A percentile compares a stretch with the other conserved stretches of the same genome.
phyloP scores from a whole-genome alignment of 2,888 invertebrate genomes.

The Sycophila texana region DNA sequence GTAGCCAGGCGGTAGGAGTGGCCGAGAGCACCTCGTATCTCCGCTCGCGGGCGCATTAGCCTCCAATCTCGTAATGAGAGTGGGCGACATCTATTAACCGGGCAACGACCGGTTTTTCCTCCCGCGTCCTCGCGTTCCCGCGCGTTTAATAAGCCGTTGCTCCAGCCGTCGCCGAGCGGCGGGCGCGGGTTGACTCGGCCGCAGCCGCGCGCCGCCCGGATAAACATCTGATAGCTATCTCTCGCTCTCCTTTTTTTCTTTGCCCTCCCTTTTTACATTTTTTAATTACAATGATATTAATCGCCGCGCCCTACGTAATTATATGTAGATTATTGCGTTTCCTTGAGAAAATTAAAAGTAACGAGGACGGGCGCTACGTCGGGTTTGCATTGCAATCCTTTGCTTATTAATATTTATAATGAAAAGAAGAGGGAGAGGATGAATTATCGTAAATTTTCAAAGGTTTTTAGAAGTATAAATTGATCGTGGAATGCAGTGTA shows the following conservation, averaged over 20 bases:
- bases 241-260: slow-evolving; percentile 12
- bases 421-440: too few species aligned
- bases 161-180: slow-evolving; percentile 21
- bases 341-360: slow-evolving; percentile 41
- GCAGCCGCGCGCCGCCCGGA: slow-evolving; percentile 16
- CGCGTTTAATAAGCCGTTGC: slow-evolving; percentile 32
- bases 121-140: not conserved
- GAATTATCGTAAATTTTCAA: not conserved
- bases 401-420: too few species aligned
- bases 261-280: slow-evolving; percentile 35
- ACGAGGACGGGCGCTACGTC: not conserved
- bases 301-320: slow-evolving; percentile 41
- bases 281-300: slow-evolving; percentile 56
- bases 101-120: slow-evolving; percentile 53
- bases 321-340: slow-evolving; percentile 51
- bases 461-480: too few species aligned
- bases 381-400: too few species aligned
- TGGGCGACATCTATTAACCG: slow-evolving; percentile 55
- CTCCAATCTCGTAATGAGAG: slow-evolving; percentile 53
- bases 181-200: slow-evolving; percentile 7
- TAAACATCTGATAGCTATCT: slow-evolving; percentile 55
- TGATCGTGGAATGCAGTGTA: not conserved
- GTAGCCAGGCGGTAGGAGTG: not conserved
- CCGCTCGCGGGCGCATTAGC: slow-evolving; percentile 29
- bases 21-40: slow-evolving; percentile 10